Percentiles rank a stretch among this genome's conserved stretches.
Conservation (phyloP, 1,140 invertebrate genomes). For the Bombus balteatus region DNA sequence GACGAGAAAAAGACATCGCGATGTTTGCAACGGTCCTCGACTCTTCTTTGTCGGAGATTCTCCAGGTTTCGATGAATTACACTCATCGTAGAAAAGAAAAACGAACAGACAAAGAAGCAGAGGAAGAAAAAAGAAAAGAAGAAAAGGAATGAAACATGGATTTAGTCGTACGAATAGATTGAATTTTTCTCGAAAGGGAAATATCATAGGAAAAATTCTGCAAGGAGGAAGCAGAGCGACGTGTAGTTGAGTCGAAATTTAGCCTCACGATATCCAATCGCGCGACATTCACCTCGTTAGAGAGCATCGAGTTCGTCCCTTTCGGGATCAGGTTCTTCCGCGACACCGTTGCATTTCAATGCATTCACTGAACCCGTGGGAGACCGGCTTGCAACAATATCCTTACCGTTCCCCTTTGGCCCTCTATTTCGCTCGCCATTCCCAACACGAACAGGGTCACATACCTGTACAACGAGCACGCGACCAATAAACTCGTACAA, state of each 20-base stretch:
- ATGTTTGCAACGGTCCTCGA: neutral
- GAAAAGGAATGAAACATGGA: too few relatives aligned
- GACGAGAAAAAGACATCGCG: conserved; percentile 3
- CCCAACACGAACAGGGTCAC: conserved; percentile 56
- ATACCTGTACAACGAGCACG: conserved; percentile 51
- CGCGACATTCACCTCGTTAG: neutral
- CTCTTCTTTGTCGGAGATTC: neutral
- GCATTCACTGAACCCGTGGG: neutral
- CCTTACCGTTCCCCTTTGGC: neutral
- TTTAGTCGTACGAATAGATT: neutral
- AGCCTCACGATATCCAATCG: neutral
- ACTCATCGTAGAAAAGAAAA: neutral
- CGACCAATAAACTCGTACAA: conserved; percentile 68
- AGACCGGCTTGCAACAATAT: conserved; percentile 20
- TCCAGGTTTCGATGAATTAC: neutral
- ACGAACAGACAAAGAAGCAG: neutral
- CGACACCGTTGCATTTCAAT: conserved; percentile 22
- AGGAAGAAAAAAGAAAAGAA: neutral
- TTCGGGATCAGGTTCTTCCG: neutral
- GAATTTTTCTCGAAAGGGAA: neutral
- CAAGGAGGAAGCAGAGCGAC: neutral
- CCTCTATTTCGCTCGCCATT: conserved; percentile 45
- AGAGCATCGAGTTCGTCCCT: neutral
- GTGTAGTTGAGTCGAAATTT: neutral
- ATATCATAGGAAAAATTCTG: neutral